A percentile compares a stretch with the other conserved stretches of the same genome.
These are phyloP conservation scores for Mungos mungo DNA, from an alignment of 2,113 vertebrate species.

Conservation along the genomic window DNA sequence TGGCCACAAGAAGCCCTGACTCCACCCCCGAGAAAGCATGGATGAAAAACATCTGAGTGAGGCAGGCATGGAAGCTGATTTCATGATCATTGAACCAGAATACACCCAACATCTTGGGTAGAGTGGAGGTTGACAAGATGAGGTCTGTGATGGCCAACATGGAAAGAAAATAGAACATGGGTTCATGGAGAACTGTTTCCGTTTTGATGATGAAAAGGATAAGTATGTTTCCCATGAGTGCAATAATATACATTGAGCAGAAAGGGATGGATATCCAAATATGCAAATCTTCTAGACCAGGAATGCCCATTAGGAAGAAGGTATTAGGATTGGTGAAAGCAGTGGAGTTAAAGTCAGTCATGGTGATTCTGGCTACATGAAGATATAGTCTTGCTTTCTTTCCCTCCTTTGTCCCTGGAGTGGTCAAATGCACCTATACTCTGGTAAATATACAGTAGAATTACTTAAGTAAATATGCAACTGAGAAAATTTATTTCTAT, in stretches of 20 bases:
- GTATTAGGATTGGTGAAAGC: slow-evolving; percentile 77
- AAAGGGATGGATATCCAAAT: slow-evolving; percentile 82
- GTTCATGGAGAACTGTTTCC: slow-evolving; percentile 79
- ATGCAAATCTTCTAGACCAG: slow-evolving; percentile 81
- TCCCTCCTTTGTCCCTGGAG: not conserved
- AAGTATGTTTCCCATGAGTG: slow-evolving; percentile 54
- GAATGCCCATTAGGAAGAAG: slow-evolving; percentile 80
- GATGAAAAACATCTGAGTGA: slow-evolving; percentile 85
- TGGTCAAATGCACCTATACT: not conserved
- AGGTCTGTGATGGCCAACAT: slow-evolving; percentile 79
- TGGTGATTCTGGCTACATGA: not conserved
- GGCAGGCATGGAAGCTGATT: slow-evolving; percentile 78
- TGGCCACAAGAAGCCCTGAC: slow-evolving; percentile 79
- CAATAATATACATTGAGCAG: slow-evolving; percentile 75
- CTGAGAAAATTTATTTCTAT: not conserved
- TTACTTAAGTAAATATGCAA: not conserved
- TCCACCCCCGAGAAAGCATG: slow-evolving; percentile 83
- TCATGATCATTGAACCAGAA: slow-evolving; percentile 81
- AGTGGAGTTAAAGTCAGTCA: slow-evolving; percentile 73
- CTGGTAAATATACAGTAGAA: not conserved
- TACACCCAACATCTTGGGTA: slow-evolving; percentile 82
- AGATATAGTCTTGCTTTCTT: rapidly evolving
- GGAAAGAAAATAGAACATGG: slow-evolving; percentile 80
- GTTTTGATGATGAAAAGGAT: slow-evolving; percentile 62
- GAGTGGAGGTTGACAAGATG: slow-evolving; percentile 75